Percentiles rank a stretch among this genome's conserved stretches.
Evolutionary conservation across 2,888 invertebrate genomes (phyloP).

Genomic region (Agrenia bidenticulata): DNA sequence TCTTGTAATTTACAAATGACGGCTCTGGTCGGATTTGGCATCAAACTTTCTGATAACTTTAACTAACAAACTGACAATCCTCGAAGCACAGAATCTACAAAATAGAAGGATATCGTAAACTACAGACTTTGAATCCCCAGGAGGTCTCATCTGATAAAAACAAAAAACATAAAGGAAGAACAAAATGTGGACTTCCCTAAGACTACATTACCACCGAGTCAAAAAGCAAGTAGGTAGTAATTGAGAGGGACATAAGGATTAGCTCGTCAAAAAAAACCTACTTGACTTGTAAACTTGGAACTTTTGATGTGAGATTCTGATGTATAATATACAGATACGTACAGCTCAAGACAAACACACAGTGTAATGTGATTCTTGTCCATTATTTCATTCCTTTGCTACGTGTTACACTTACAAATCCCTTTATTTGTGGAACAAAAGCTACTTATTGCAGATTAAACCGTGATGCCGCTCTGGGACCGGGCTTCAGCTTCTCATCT

Average conservation of each 20-base stretch:
- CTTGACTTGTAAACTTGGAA: not conserved
- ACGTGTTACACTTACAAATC: conserved; percentile 9
- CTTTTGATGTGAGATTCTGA: not conserved
- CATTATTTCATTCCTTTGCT: conserved; percentile 1
- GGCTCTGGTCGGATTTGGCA: not conserved
- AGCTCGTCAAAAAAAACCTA: not conserved
- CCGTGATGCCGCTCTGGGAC: conserved; percentile 15
- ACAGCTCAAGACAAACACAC: no score
- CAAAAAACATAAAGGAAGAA: not conserved
- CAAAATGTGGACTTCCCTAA: not conserved
- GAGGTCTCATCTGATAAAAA: conserved; percentile 20
- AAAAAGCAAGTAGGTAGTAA: not conserved
- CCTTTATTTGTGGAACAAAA: conserved; percentile 12
- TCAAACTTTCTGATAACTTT: not conserved
- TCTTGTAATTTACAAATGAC: not conserved
- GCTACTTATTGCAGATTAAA: conserved; percentile 11
- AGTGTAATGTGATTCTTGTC: not conserved
- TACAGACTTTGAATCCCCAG: conserved; percentile 3
- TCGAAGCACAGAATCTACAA: not conserved
- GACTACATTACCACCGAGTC: not conserved
- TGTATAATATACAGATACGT: no score
- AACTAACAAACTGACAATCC: not conserved
- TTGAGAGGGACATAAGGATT: conserved; percentile 1
- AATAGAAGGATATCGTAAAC: not conserved
- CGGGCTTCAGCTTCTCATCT: conserved; percentile 12